Percentiles rank a stretch among this genome's conserved stretches.
These are phyloP conservation scores for Lasioglossum marginatum DNA, from an alignment of 2,888 invertebrate species.

Conservation along the genomic window DNA sequence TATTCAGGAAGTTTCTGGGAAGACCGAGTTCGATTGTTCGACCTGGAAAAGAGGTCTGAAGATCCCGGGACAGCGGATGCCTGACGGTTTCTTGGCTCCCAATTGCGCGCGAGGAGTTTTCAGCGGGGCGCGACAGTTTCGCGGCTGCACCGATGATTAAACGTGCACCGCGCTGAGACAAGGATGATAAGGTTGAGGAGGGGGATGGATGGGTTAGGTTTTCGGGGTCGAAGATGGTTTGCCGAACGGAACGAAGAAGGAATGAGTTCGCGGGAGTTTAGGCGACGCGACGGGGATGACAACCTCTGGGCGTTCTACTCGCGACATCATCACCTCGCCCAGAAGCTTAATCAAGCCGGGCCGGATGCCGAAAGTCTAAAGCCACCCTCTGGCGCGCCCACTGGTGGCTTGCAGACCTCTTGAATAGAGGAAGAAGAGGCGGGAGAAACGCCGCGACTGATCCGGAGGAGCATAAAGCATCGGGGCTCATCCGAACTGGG, in stretches of 20 bases:
- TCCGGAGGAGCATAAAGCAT: slow-evolving; percentile 60
- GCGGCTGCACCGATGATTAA: slow-evolving; percentile 67
- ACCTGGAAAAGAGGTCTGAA: slow-evolving; percentile 5
- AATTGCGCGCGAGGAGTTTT: slow-evolving; percentile 24
- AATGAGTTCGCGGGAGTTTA: slow-evolving; percentile 68
- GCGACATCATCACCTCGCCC: slow-evolving; percentile 75
- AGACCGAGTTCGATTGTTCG: neutral
- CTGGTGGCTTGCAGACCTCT: slow-evolving; percentile 39
- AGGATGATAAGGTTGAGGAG: neutral
- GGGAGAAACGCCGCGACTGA: slow-evolving; percentile 38
- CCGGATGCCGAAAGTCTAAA: slow-evolving; percentile 73
- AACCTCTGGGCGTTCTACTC: slow-evolving; percentile 66
- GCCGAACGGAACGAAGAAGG: slow-evolving; percentile 37
- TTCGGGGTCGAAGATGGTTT: neutral
- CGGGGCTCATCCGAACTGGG: slow-evolving; percentile 59
- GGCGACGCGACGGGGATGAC: slow-evolving; percentile 60
- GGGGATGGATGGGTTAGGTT: neutral
- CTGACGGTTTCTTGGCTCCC: slow-evolving; percentile 20
- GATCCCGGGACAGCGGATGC: neutral
- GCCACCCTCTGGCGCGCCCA: slow-evolving; percentile 43
- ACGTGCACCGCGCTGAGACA: slow-evolving; percentile 40
- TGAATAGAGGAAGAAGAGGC: slow-evolving; percentile 52
- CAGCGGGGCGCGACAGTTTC: slow-evolving; percentile 26
- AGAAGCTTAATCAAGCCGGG: slow-evolving; percentile 78
- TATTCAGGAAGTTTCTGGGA: neutral